phyloP scores from a whole-genome alignment of 2,797 vertebrate genomes.

The Macropus fuliginosus region DNA sequence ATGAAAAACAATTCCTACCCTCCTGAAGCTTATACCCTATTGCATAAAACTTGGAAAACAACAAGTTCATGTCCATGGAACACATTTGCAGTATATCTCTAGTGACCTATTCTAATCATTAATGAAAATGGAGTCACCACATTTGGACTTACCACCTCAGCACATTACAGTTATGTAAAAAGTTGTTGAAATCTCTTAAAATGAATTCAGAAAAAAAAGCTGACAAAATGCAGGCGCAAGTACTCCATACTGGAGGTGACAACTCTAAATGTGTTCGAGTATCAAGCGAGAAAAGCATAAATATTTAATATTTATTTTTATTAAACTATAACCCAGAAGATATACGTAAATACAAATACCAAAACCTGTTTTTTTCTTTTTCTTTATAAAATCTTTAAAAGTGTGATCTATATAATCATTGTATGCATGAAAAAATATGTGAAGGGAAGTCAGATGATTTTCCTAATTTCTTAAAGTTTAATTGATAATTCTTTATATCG shows the following conservation, averaged over 20 bases:
- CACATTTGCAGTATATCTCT: neutral
- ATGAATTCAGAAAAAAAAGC: neutral
- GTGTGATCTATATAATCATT: neutral
- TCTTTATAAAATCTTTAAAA: neutral
- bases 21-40: neutral
- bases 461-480: neutral
- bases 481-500: neutral
- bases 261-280: neutral
- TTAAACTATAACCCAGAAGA: neutral
- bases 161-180: neutral
- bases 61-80: neutral
- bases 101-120: neutral
- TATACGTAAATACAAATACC: neutral
- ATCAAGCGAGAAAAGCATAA: neutral
- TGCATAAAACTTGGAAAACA: neutral
- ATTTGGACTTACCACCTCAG: neutral
- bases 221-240: neutral
- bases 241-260: neutral
- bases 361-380: neutral
- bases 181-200: neutral
- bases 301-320: neutral
- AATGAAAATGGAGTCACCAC: neutral
- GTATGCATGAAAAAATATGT: neutral
- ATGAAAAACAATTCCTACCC: neutral
- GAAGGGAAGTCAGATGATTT: neutral